phyloP scores from a whole-genome alignment of 2,888 invertebrate species.

The Cephus spinipes region DNA sequence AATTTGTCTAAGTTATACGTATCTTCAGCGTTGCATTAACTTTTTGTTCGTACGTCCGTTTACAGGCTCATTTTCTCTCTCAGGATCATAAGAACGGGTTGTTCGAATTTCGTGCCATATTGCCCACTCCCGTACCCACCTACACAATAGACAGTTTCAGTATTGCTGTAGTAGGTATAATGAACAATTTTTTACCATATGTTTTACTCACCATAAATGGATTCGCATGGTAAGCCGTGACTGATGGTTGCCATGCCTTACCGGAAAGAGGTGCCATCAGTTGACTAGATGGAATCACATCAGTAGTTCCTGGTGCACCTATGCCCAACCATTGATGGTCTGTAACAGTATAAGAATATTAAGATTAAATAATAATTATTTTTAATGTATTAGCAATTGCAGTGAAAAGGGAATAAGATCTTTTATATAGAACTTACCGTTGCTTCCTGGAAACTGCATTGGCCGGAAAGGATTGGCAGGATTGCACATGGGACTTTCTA shows the following conservation, averaged over 20 bases:
- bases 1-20: conserved; percentile 56
- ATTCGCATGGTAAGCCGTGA: conserved; percentile 63
- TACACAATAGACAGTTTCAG: conserved; percentile 21
- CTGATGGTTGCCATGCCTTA: conserved; percentile 63
- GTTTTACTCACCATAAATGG: conserved; percentile 63
- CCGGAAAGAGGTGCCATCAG: conserved; percentile 59
- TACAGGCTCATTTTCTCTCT: conserved; percentile 39
- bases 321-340: conserved; percentile 58
- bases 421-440: conserved; percentile 45
- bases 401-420: background rate
- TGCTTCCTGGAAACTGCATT: conserved; percentile 55
- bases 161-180: background rate
- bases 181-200: background rate
- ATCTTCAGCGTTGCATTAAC: conserved; percentile 50
- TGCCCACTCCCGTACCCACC: conserved; percentile 61
- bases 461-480: conserved; percentile 61
- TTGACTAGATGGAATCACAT: conserved; percentile 63
- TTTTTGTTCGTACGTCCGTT: conserved; percentile 54
- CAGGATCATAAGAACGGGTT: conserved; percentile 73
- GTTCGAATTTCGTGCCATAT: conserved; percentile 68
- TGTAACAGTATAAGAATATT: conserved; percentile 27
- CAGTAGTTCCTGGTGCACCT: conserved; percentile 56
- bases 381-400: background rate
- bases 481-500: conserved; percentile 53
- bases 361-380: background rate